phyloP scores from a whole-genome alignment of 2,888 invertebrate species.

The Aproaerema taeniolella region DNA sequence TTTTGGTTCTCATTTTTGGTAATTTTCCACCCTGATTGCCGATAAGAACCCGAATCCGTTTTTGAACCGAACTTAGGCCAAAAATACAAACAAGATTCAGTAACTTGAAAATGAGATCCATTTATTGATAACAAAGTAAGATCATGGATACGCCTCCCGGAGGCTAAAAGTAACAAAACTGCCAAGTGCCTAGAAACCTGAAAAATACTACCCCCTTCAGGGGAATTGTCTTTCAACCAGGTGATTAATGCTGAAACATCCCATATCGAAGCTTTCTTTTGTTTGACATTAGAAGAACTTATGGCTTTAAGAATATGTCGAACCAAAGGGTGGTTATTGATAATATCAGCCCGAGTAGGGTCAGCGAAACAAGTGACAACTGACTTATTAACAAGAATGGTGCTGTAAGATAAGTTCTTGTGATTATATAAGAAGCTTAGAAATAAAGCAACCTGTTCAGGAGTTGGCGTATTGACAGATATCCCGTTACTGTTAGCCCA shows the following conservation, averaged over 20 bases:
- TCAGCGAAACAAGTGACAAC: neutral
- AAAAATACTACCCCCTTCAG: slow-evolving; percentile 4
- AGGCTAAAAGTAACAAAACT: slow-evolving; percentile 10
- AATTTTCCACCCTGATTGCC: slow-evolving; percentile 16
- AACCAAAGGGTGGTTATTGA: neutral
- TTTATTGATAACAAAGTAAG: slow-evolving; percentile 9
- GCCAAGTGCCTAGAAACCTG: slow-evolving; percentile 6
- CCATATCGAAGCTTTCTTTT: neutral
- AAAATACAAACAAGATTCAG: slow-evolving; percentile 2
- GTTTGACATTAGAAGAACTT: neutral
- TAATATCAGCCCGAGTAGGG: neutral
- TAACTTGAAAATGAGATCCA: neutral
- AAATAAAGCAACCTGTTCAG: neutral
- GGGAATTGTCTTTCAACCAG: neutral
- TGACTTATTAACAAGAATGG: slow-evolving; percentile 2
- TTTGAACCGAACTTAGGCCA: slow-evolving; percentile 18
- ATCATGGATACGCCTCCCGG: slow-evolving; percentile 15
- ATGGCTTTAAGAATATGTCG: slow-evolving; percentile 1
- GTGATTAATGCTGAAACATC: neutral
- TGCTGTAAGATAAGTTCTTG: neutral
- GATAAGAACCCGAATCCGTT: slow-evolving; percentile 9
- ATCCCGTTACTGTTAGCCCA: neutral
- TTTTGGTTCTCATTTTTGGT: neutral
- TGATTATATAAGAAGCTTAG: neutral
- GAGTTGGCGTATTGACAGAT: neutral